phyloP scores from a whole-genome alignment of 2,113 vertebrate species.

The Erinaceus europaeus region DNA sequence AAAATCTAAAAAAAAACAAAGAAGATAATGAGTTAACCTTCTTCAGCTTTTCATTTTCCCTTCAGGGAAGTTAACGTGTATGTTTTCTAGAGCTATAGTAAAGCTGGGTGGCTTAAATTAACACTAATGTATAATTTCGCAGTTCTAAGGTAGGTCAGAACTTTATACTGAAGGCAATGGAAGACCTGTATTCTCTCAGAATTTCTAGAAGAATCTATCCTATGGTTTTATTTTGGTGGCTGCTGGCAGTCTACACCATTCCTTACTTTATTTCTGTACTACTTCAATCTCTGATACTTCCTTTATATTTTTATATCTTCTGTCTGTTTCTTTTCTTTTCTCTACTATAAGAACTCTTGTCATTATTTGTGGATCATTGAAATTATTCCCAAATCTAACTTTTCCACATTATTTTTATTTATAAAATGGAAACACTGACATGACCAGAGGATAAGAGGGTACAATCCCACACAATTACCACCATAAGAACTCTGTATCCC shows the following conservation, averaged over 20 bases:
- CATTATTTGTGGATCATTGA: not conserved
- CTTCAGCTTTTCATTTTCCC: too few relatives aligned
- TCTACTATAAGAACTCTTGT: not conserved
- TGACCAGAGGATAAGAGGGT: too few relatives aligned
- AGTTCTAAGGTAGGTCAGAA: too few relatives aligned
- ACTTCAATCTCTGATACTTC: not conserved
- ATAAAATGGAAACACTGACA: too few relatives aligned
- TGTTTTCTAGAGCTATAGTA: too few relatives aligned
- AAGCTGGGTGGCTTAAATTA: not conserved
- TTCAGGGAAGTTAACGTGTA: too few relatives aligned
- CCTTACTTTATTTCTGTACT: not conserved
- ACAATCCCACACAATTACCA: too few relatives aligned
- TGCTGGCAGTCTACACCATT: not conserved
- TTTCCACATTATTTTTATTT: not conserved
- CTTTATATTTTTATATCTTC: not conserved
- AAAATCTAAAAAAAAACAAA: too few relatives aligned
- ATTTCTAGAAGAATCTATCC: not conserved
- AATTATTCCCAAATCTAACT: not conserved
- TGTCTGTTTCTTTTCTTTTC: not conserved
- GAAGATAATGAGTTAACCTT: too few relatives aligned
- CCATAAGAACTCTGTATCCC: too few relatives aligned
- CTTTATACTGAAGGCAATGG: not conserved
- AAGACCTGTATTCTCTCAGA: rapidly evolving
- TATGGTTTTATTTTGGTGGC: not conserved
- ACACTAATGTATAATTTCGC: not conserved